These are phyloP conservation scores for Trachops cirrhosus DNA, from an alignment of 2,797 vertebrate species.

Conservation along the genomic window DNA sequence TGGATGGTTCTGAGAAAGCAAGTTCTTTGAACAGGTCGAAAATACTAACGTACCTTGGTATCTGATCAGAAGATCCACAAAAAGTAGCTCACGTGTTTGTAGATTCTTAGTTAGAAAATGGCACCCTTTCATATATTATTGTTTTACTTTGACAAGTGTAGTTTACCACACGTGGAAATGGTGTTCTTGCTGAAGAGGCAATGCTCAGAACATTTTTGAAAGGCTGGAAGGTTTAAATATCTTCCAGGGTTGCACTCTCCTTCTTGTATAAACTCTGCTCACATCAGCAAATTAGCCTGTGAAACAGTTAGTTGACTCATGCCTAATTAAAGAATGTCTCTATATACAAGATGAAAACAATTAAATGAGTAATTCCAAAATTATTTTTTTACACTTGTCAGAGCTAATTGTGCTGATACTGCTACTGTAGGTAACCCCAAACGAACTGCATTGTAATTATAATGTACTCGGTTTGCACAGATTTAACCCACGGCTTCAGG, in stretches of 20 bases:
- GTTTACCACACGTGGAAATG: background rate
- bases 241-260: background rate
- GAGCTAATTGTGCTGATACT: background rate
- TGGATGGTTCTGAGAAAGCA: background rate
- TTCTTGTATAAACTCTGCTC: conserved; percentile 10
- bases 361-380: conserved; percentile 65
- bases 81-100: background rate
- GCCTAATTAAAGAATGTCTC: conserved; percentile 59
- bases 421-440: conserved; percentile 36
- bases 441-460: conserved; percentile 48
- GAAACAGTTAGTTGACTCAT: conserved; percentile 57
- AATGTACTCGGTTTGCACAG: background rate
- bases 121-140: background rate
- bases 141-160: background rate
- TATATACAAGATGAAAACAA: conserved; percentile 64
- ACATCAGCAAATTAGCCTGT: conserved; percentile 30
- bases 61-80: background rate
- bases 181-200: background rate
- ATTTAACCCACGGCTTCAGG: background rate
- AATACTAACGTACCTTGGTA: background rate
- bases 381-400: conserved; percentile 62
- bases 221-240: background rate
- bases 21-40: background rate
- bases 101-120: background rate
- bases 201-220: background rate